Base-by-base conservation (phyloP, 2,888 invertebrate species). In the Volucella bombylans region DNA sequence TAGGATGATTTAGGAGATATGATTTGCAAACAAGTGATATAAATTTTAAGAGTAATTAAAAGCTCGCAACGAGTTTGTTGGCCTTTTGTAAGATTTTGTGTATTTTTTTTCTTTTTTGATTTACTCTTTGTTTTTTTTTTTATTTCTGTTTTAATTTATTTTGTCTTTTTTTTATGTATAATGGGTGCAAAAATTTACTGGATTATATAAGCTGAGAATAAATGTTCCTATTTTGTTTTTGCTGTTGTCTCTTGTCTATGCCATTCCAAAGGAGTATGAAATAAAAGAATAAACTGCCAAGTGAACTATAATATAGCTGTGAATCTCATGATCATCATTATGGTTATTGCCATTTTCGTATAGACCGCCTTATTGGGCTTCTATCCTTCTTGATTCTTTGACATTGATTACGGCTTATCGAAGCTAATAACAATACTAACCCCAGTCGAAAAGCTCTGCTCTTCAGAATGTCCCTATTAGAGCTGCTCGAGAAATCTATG, bases 11-110 rank as follows among this genome's bases (percentile, higher is more conserved):
- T 31, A 31, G 64, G 64, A 59, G n/a, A 67, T 71, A 71, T 85
- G 77, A 78, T 86, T 77, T 86, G 77, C 86, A 78, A 78, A 78
- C 82, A 86, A 81, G 86, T 86, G 86, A 86, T 86, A 86, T 86
- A 86, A 54, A 77, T 82, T 82, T 49, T 86, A 86, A 86, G 86
- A 82, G 52, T 64, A 62, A 62, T 67, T 18, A 14, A 47, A 62
- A 72, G 73, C 76, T 81, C 73, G 57, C 57, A 72, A 62, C n/a
- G 71, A 78, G 64, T 69, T 80, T 59, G 72, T 71, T 69, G 68
- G 82, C 73, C 82, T 78, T 86, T 81, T 86, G 81, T 77, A 85
- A 86, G 76, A 80, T 82, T 64, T 11, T 49, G 31, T 31, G 31
- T 10, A 12, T 49, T 65, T 77, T 43, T 50, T 55, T 73, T 61